These are phyloP conservation scores for Colostygia pectinataria DNA, from an alignment of 2,888 invertebrate species.

Conservation along the genomic window DNA sequence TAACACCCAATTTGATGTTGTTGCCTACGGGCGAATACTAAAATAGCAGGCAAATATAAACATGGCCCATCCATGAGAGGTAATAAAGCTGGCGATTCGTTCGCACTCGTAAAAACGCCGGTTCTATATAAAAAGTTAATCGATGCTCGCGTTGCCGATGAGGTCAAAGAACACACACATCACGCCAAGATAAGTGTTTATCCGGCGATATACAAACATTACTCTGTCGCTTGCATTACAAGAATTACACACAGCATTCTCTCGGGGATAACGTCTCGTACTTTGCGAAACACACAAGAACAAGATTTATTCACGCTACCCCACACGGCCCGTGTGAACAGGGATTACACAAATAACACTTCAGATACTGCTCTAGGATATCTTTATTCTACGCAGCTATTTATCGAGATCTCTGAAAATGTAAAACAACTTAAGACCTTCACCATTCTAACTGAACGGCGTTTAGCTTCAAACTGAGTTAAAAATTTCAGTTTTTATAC, in stretches of 20 bases:
- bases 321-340: constrained; percentile 25
- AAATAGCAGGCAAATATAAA: constrained; percentile 38
- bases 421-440: no score
- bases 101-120: constrained; percentile 41
- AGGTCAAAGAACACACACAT: constrained; percentile 45
- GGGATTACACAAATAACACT: constrained; percentile 19
- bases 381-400: background rate
- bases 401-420: background rate
- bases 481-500: no score
- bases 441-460: no score
- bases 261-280: constrained; percentile 28
- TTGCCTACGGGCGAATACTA: constrained; percentile 30
- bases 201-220: constrained; percentile 32
- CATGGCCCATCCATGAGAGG: constrained; percentile 36
- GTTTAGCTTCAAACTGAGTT: no score
- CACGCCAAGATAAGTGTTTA: constrained; percentile 32
- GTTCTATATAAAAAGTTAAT: constrained; percentile 49
- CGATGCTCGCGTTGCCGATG: constrained; percentile 37
- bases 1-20: constrained; percentile 24
- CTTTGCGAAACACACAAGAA: constrained; percentile 26
- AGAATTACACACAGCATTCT: constrained; percentile 26
- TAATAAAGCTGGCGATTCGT: constrained; percentile 45
- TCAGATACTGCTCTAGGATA: background rate
- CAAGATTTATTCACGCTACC: constrained; percentile 27
- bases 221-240: constrained; percentile 31